Base-by-base conservation (phyloP, 2,113 vertebrate species). In the Gambusia affinis region DNA sequence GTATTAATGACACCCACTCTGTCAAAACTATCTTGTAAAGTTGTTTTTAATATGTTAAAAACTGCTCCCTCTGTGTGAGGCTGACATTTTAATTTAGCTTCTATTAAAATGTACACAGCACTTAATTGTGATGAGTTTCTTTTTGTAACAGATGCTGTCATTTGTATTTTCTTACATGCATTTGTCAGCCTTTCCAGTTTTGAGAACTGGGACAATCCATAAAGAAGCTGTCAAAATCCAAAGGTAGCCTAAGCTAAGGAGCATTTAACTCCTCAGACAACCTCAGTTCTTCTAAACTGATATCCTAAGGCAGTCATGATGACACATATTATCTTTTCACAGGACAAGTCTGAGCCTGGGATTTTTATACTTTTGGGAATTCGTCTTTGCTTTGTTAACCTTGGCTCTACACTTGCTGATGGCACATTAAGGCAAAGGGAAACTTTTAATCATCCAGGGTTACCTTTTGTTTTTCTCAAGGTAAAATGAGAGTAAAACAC, bases 301-400 rank as follows among this genome's bases (percentile, higher is more conserved):
- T 85, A 92, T 80, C 92, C 92, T 82, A 70, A 91, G 91, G 93
- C 88, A 78, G 75, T 72, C 80, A 87, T 93, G 92, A 92, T 67
- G 81, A 88, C 90, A 91, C 79, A 73, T 47, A 76, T 80, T 90
- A 92, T 89, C 88, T 86, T 88, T 42, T 70, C 39, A 42, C 64
- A 60, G 85, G 87, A 92, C 94, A 94, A 90, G 93, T 80, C 94
- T 35, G 80, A 92, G 73, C 94, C 70, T 90, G 91, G 87, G 64
- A 35, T 87, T 68, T 76, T 82, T 82, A 47, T 70, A 69, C 75
- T 86, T 87, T 78, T 65, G 85, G 89, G 88, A 90, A 90, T 90
- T 77, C 75, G 81, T 73, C 74, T 86, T 79, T 69, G 67, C 87
- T 84, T 91, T 83, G 77, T 89, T 81, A 87, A 82, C 81, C 79